phyloP scores from a whole-genome alignment of 2,797 vertebrate species.

The Cuniculus paca region DNA sequence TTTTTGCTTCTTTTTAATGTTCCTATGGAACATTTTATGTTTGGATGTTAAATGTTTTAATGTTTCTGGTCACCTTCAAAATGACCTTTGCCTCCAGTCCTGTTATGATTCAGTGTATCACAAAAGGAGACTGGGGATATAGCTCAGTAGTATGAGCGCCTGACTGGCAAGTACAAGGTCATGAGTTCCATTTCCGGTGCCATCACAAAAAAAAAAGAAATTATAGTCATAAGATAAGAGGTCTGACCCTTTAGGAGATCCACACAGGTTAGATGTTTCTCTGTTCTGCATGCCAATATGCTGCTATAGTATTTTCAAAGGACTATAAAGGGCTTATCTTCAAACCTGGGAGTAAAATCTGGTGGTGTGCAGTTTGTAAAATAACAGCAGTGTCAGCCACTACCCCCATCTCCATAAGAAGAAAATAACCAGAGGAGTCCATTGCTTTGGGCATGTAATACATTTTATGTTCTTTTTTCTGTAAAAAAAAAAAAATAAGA shows the following conservation, averaged over 20 bases:
- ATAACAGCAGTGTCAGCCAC: neutral
- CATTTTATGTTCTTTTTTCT: neutral
- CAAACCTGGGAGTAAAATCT: neutral
- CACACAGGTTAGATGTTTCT: neutral
- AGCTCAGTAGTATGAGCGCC: too few relatives aligned
- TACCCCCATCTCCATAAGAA: neutral
- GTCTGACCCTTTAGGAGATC: neutral
- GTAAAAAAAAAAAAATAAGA: neutral
- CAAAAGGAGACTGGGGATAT: neutral
- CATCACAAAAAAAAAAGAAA: neutral
- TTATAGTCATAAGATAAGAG: neutral
- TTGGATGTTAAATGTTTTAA: neutral
- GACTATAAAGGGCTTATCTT: neutral
- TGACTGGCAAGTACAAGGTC: too few relatives aligned
- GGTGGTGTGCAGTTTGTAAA: neutral
- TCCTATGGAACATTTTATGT: neutral
- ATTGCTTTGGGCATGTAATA: neutral
- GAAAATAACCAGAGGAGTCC: neutral
- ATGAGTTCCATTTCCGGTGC: too few relatives aligned
- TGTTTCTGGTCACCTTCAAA: conserved; percentile 9
- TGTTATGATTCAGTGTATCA: neutral
- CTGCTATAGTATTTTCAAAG: neutral
- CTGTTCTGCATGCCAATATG: neutral
- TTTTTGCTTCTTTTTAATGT: neutral
- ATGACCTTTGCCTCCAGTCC: conserved; percentile 14